Conservation (phyloP, 2,113 vertebrate species). For the Columbina picui region DNA sequence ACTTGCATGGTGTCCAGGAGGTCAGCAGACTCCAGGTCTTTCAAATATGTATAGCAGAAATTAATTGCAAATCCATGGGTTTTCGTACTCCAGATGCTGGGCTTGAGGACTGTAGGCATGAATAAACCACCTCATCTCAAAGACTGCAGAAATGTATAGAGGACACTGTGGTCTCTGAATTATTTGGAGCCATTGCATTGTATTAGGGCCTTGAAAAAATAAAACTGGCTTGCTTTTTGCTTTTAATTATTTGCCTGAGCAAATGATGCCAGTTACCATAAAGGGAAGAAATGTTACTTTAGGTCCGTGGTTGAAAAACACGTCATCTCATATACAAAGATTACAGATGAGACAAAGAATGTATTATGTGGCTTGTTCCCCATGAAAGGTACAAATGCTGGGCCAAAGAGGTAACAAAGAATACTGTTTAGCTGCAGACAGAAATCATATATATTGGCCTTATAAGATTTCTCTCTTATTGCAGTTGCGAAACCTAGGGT, state of each 20-base stretch:
- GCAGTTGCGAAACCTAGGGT: background rate
- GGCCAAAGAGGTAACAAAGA: background rate
- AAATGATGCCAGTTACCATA: background rate
- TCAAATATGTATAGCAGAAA: constrained; percentile 26
- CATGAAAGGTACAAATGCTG: background rate
- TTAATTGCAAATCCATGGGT: constrained; percentile 41
- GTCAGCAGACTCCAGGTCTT: constrained; percentile 40
- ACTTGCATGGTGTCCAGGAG: constrained; percentile 8
- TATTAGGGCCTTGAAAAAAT: background rate
- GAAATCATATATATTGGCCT: background rate
- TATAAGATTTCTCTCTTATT: background rate
- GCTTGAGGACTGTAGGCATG: background rate
- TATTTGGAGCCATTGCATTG: background rate
- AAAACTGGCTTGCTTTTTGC: background rate
- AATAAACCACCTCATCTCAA: constrained; percentile 49
- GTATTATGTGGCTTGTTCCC: background rate
- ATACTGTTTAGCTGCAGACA: background rate
- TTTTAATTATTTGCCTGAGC: background rate
- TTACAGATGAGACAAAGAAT: background rate
- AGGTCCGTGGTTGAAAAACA: background rate
- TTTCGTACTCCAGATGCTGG: constrained; percentile 33
- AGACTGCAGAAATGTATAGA: background rate
- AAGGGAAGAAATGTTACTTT: background rate
- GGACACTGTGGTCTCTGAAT: background rate
- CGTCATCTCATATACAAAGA: background rate